Evolutionary conservation across 2,888 invertebrate genomes (phyloP), one percentile per base, ranked within the genome.

Genomic region (Balanococcus diminutus): DNA sequence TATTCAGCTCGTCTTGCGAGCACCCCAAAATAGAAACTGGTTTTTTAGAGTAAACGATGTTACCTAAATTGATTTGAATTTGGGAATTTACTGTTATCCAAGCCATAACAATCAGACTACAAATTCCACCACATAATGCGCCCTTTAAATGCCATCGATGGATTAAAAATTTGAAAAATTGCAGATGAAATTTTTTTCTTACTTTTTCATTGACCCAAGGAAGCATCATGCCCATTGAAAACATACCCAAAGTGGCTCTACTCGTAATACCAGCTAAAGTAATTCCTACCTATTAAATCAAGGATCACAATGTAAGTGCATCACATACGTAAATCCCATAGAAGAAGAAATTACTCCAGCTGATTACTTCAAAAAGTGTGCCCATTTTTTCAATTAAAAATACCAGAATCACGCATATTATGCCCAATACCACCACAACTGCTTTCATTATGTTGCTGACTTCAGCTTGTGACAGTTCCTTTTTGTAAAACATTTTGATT

Each of bases 381-480:
- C 93, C 94, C 91, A 95, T 92, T 88, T 93, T 93, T 88, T 94
- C 94, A 0, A 94, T 94, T 28, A 94, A 89, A 89, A 94, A 94
- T 0, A 94, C 94, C 56, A 94, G 89, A 0, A 91, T 93, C 0
- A 94, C 94, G 89, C 94, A 94, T 22, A 92, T 89, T 2, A 90
- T 90, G 28, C 94, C 94, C 87, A 93, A 92, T 1, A 93, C 88
- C 9, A 94, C 92, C 8, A 94, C 94, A 22, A 93, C 93, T 0
- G 93, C 90, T 90, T 94, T 94, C 93, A 94, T 94, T 51, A 94
- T 91, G 28, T 93, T 92, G 89, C 94, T 94, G 1, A 94, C 94
- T 56, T 91, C 92, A 2, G 90, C 91, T 88, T 94, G 93, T 0
- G 93, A 92, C 83, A 94, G 91, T 0, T 93, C 93, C 88, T 91